Evolutionary conservation across 2,888 invertebrate genomes (phyloP), one percentile per base, ranked within the genome.

Genomic region (Chloromyia formosa): DNA sequence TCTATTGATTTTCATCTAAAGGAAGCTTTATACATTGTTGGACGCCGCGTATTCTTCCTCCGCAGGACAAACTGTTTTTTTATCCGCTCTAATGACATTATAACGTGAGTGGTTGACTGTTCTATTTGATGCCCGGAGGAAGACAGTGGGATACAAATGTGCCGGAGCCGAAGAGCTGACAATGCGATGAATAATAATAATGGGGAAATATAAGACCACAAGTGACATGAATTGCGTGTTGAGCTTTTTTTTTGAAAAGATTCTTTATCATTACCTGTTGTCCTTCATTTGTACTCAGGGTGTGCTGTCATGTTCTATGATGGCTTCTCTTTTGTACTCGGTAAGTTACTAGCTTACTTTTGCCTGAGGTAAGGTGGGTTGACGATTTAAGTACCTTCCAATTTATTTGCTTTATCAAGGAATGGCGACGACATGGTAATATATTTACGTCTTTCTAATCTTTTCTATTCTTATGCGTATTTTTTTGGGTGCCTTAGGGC

Each of bases 191-290:
- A 10, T 10, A 56, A 2, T 18, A 20, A 2, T 18, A 20, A 20
- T 20, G 18, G 56, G n/a, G 56, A 56, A 16, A 56, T 20, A 20
- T 56, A 56, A 56, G 56, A 20, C 18, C 18, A 56, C 56, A 56
- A 10, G 20, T 56, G 20, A n/a, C 20, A 56, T 56, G 22, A 16
- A 20, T 56, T 56, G 56, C 4, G 20, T 18, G 22, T 10, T 20
- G 56, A 20, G 27, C 2, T 35, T 35, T 35, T n/a, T 20, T 56
- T 18, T 56, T 10, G 56, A 20, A 12, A 54, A n/a, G 2, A 56
- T 16, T 56, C 56, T 56, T 20, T 20, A 18, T 56, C 56, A 56
- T 56, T 56, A 56, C 56, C 56, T 56, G 27, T 35, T 35, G 56
- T 56, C 56, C 18, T 16, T 20, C 20, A 18, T 20, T 10, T 16